These are phyloP conservation scores for Psylliodes chrysocephalus DNA, from an alignment of 2,888 invertebrate species.

Conservation along the genomic window DNA sequence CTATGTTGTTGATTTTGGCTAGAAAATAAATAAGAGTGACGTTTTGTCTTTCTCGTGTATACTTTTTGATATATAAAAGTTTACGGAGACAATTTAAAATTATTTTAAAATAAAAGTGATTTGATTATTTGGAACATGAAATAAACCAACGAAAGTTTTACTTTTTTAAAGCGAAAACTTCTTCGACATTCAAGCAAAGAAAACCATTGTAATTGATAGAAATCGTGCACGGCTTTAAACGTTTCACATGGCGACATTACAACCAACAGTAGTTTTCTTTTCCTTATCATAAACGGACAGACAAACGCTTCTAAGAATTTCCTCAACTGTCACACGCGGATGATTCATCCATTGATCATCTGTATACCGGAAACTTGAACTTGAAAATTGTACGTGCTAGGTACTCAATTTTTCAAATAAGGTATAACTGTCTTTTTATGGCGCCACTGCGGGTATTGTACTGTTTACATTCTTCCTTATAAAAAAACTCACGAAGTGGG, in stretches of 20 bases:
- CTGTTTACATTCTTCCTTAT: constrained; percentile 2
- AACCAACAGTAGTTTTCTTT: not conserved
- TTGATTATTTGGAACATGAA: no score
- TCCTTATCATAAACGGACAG: not conserved
- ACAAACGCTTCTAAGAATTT: constrained; percentile 4
- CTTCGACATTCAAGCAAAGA: not conserved
- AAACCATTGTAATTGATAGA: not conserved
- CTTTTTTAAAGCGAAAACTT: not conserved
- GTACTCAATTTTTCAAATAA: constrained; percentile 47
- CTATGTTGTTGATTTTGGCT: no score
- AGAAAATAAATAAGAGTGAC: no score
- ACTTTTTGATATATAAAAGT: no score
- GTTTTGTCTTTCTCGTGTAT: no score
- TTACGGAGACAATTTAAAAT: no score
- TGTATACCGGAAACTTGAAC: constrained; percentile 51
- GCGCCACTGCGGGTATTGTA: constrained; percentile 27
- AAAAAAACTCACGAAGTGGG: not conserved
- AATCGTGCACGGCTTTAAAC: not conserved
- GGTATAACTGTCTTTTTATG: constrained; percentile 45
- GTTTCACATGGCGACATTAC: not conserved
- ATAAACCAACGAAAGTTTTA: no score
- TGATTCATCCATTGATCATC: constrained; percentile 47
- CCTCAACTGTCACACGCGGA: constrained; percentile 11
- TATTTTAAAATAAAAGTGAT: no score
- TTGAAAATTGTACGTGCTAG: constrained; percentile 49